Conservation (phyloP, 2,888 invertebrate genomes). For the Trypoxylon attenuatum region DNA sequence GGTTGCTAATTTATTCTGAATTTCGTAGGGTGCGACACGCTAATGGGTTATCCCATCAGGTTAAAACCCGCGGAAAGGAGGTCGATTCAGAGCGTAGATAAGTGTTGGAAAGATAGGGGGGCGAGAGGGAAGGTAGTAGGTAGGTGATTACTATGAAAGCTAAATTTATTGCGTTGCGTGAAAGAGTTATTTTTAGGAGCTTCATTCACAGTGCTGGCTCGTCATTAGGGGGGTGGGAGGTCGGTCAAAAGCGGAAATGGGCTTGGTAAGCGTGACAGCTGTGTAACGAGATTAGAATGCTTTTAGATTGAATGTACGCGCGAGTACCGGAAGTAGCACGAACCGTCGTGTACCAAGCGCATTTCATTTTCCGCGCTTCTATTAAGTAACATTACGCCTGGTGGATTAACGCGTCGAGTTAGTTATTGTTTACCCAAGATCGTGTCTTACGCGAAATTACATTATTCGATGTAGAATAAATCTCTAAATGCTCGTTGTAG, state of each 20-base stretch:
- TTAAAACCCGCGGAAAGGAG: neutral
- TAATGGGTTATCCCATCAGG: neutral
- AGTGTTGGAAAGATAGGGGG: neutral
- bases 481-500: too few species aligned
- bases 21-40: neutral
- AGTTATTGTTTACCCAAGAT: too few species aligned
- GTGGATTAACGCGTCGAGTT: constrained; percentile 2
- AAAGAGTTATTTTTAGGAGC: constrained; percentile 6
- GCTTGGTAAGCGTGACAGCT: constrained; percentile 21
- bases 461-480: neutral
- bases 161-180: neutral
- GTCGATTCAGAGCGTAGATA: neutral
- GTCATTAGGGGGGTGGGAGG: neutral
- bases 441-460: neutral
- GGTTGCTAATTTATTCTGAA: neutral
- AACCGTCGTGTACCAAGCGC: constrained; percentile 4
- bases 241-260: constrained; percentile 32
- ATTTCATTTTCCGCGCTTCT: constrained; percentile 28
- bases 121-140: neutral
- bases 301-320: constrained; percentile 28
- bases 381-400: constrained; percentile 12
- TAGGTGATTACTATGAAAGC: neutral
- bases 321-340: constrained; percentile 12
- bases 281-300: constrained; percentile 35
- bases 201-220: constrained; percentile 2